phyloP scores from a whole-genome alignment of 2,888 invertebrate species.

The Pomacea canaliculata region DNA sequence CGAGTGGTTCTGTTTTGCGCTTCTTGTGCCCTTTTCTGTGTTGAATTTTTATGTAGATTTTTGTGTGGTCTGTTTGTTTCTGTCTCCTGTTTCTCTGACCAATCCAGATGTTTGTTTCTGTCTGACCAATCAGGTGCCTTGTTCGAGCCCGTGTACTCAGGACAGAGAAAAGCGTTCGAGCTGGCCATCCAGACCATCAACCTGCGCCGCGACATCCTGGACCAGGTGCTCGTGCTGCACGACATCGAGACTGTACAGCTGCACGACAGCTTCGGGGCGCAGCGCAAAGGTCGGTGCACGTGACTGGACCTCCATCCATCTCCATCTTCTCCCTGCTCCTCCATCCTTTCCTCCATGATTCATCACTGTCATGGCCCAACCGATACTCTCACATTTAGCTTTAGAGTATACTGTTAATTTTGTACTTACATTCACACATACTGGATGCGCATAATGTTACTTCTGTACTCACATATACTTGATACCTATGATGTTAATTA shows the following conservation, averaged over 20 bases:
- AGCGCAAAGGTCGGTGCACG: constrained; percentile 83
- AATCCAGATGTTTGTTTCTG: background rate
- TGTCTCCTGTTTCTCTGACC: too few species aligned
- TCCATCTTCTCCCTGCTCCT: background rate
- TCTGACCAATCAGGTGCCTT: constrained; percentile 78
- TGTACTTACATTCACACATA: too few species aligned
- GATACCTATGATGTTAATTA: too few species aligned
- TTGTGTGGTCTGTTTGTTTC: background rate
- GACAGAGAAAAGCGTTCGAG: constrained; percentile 89
- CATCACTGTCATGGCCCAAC: too few species aligned
- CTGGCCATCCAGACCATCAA: constrained; percentile 95
- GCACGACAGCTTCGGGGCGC: constrained; percentile 93
- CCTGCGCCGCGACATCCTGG: constrained; percentile 84
- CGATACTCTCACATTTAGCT: too few species aligned
- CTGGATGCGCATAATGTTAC: too few species aligned
- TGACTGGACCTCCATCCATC: background rate
- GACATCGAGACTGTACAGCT: constrained; percentile 91
- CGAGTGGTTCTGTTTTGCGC: background rate
- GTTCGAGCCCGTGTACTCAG: constrained; percentile 89
- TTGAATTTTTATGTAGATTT: background rate
- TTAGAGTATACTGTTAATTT: too few species aligned
- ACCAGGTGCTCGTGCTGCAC: constrained; percentile 88
- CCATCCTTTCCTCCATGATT: too few species aligned
- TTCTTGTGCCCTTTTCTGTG: background rate
- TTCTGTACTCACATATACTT: too few species aligned